Evolutionary conservation across 2,113 vertebrate genomes (phyloP).

Genomic region (Mandrillus leucophaeus): DNA sequence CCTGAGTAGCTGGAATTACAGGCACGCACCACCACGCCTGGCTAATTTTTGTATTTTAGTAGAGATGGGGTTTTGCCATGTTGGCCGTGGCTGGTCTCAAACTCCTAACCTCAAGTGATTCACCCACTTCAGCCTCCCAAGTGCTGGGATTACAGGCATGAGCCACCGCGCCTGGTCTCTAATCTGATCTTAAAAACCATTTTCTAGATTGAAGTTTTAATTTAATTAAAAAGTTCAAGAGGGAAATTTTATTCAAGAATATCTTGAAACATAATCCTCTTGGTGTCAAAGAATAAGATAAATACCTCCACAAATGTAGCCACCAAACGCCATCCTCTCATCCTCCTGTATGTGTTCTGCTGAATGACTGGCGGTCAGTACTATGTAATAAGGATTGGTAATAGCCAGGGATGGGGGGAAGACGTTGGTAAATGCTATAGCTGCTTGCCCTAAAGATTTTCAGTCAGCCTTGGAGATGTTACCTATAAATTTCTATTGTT

Average conservation of each 20-base stretch:
- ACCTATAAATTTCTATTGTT: rapidly evolving
- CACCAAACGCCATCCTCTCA: rapidly evolving
- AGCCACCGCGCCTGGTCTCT: background rate
- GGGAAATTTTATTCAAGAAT: background rate
- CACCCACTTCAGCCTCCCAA: too few species aligned
- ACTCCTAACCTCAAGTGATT: too few species aligned
- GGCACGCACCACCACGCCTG: too few species aligned
- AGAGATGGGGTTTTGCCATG: too few species aligned
- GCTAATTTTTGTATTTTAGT: too few species aligned
- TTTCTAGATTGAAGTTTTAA: constrained; percentile 2
- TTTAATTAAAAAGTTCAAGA: background rate
- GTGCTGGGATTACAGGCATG: too few species aligned
- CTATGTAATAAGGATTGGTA: background rate
- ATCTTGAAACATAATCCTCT: background rate
- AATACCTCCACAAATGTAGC: background rate
- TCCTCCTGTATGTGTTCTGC: background rate
- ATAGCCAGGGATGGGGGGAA: background rate
- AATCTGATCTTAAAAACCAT: background rate
- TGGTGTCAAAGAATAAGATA: background rate
- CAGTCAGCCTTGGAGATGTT: background rate
- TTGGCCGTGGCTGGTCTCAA: too few species aligned
- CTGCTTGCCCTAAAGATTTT: background rate
- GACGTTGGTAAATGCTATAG: background rate
- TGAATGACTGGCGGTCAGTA: background rate
- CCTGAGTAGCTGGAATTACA: too few species aligned